Evolutionary conservation across 2,797 vertebrate genomes (phyloP).

Genomic region (Hippocampus kuda): DNA sequence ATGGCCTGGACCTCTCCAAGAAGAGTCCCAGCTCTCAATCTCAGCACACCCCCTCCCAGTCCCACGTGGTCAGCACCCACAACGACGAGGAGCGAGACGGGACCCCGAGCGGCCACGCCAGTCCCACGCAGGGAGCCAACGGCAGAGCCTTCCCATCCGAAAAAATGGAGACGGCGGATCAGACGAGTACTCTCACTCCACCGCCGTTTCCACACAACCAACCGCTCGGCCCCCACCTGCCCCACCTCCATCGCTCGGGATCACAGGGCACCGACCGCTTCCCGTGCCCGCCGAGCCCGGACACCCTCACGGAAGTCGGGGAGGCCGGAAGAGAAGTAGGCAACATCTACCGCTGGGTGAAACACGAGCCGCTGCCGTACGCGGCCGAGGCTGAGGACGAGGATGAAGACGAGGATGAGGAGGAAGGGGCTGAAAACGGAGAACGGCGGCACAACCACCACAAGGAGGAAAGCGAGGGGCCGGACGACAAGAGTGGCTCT

Average conservation of each 20-base stretch:
- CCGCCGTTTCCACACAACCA: slow-evolving; percentile 70
- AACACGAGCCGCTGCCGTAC: slow-evolving; percentile 76
- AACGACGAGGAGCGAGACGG: slow-evolving; percentile 69
- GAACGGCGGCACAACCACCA: slow-evolving; percentile 66
- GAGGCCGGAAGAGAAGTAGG: slow-evolving; percentile 61
- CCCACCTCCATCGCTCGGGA: slow-evolving; percentile 66
- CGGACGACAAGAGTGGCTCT: slow-evolving; percentile 84
- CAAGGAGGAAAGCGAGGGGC: slow-evolving; percentile 71
- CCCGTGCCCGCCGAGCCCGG: slow-evolving; percentile 61
- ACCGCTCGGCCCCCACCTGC: slow-evolving; percentile 65
- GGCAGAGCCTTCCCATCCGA: slow-evolving; percentile 67
- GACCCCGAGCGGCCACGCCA: slow-evolving; percentile 66
- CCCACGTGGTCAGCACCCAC: slow-evolving; percentile 61
- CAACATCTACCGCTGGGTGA: slow-evolving; percentile 89
- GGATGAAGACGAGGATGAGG: slow-evolving; percentile 83
- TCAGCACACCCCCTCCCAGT: slow-evolving; percentile 62
- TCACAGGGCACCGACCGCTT: slow-evolving; percentile 64
- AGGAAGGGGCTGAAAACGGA: slow-evolving; percentile 71
- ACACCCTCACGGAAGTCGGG: slow-evolving; percentile 58
- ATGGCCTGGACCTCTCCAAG: slow-evolving; percentile 93
- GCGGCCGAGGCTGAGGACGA: slow-evolving; percentile 76
- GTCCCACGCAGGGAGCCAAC: slow-evolving; percentile 67
- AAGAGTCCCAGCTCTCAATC: slow-evolving; percentile 83
- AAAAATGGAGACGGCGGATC: slow-evolving; percentile 70
- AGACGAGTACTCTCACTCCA: slow-evolving; percentile 56